Percentiles rank a stretch among this genome's conserved stretches.
phyloP scores from a whole-genome alignment of 1,140 invertebrate species.

The Camponotus vicinus region DNA sequence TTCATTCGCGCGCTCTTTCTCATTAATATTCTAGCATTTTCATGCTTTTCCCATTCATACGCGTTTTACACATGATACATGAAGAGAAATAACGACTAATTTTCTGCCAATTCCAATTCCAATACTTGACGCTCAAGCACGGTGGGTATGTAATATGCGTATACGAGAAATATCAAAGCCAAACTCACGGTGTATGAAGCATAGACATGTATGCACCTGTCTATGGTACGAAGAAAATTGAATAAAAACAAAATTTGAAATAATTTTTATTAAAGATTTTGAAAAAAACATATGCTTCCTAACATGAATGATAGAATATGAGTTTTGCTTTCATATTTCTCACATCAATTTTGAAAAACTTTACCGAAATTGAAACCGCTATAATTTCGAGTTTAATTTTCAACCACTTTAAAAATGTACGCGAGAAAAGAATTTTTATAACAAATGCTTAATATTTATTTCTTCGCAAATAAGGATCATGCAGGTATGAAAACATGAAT shows the following conservation, averaged over 20 bases:
- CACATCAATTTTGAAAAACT: slow-evolving; percentile 46
- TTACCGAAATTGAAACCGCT: not conserved
- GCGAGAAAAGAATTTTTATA: slow-evolving; percentile 15
- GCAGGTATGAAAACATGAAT: slow-evolving; percentile 9
- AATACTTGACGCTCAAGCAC: slow-evolving; percentile 52
- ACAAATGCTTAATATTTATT: not conserved
- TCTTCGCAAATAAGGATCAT: slow-evolving; percentile 1
- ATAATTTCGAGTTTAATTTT: slow-evolving; percentile 15
- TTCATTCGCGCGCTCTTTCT: slow-evolving; percentile 21
- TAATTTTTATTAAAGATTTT: not conserved
- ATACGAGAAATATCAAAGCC: slow-evolving; percentile 11
- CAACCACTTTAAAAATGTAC: not conserved
- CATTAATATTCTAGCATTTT: slow-evolving; percentile 40
- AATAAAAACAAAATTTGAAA: not conserved
- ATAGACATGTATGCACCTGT: too few relatives aligned
- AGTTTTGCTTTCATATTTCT: slow-evolving; percentile 16
- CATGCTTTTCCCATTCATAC: slow-evolving; percentile 56
- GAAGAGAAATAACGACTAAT: slow-evolving; percentile 46
- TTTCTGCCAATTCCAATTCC: slow-evolving; percentile 66
- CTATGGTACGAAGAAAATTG: not conserved
- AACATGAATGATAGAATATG: not conserved
- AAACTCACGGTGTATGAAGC: not conserved
- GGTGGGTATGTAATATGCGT: slow-evolving; percentile 59
- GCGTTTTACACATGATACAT: slow-evolving; percentile 44
- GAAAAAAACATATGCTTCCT: not conserved